A percentile compares a stretch with the other conserved stretches of the same genome.
Evolutionary conservation across 2,113 vertebrate genomes (phyloP).

Genomic region (Macaca fascicularis): T2T-MFA8v1.1 NC_088380.1:26055501-26056000

Average conservation of each 20-base stretch:
- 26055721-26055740: not conserved
- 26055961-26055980: not conserved
- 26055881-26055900: not conserved
- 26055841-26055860: not conserved
- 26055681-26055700: not conserved
- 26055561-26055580: not conserved
- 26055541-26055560: constrained; percentile 32
- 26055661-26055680: not conserved
- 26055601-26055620: not conserved
- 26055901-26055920: not conserved
- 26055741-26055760: not conserved
- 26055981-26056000: not conserved
- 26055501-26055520: not conserved
- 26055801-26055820: not conserved
- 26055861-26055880: not conserved
- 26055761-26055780: not conserved
- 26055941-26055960: not conserved
- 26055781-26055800: not conserved
- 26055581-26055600: not conserved
- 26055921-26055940: not conserved
- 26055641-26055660: not conserved
- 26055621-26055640: not conserved
- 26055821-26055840: not conserved
- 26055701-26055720: not conserved
- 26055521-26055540: not conserved